A percentile compares a stretch with the other conserved stretches of the same genome.
phyloP scores from a whole-genome alignment of 2,797 vertebrate genomes.

The Hippopotamyrus pictus region DNA sequence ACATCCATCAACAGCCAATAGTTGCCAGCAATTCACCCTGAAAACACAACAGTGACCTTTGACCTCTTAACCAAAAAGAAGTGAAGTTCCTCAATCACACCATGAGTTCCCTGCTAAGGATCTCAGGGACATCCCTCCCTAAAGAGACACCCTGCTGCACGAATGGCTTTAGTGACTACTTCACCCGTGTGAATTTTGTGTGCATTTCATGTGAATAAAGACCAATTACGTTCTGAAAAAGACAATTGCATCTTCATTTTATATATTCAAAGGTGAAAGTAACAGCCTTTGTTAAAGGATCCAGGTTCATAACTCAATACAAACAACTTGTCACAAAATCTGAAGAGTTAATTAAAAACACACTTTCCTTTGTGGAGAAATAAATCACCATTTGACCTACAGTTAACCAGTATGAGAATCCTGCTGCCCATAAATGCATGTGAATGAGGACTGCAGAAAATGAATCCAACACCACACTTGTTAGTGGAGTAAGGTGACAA shows the following conservation, averaged over 20 bases:
- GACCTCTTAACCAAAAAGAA: slow-evolving; percentile 62
- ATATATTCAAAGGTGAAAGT: slow-evolving; percentile 3
- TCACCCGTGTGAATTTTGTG: slow-evolving; percentile 6
- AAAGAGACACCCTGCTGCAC: neutral
- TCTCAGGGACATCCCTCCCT: slow-evolving; percentile 10
- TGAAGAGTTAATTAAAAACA: neutral
- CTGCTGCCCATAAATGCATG: neutral
- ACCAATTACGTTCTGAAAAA: neutral
- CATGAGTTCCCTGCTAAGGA: neutral
- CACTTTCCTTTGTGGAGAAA: neutral
- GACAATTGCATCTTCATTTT: neutral
- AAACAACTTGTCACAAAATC: neutral
- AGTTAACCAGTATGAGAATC: neutral
- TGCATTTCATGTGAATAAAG: slow-evolving; percentile 4
- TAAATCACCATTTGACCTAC: neutral
- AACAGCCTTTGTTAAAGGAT: neutral
- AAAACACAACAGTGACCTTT: slow-evolving; percentile 74
- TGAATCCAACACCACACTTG: neutral
- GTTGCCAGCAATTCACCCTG: slow-evolving; percentile 76
- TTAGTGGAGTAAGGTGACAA: neutral
- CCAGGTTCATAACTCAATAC: neutral
- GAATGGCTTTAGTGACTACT: neutral
- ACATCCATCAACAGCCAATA: slow-evolving; percentile 79
- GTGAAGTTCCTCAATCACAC: neutral
- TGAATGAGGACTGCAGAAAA: neutral